Percentiles rank a stretch among this genome's conserved stretches.
Evolutionary conservation across 2,797 vertebrate genomes (phyloP).

Genomic region (Pristis pectinata): DNA sequence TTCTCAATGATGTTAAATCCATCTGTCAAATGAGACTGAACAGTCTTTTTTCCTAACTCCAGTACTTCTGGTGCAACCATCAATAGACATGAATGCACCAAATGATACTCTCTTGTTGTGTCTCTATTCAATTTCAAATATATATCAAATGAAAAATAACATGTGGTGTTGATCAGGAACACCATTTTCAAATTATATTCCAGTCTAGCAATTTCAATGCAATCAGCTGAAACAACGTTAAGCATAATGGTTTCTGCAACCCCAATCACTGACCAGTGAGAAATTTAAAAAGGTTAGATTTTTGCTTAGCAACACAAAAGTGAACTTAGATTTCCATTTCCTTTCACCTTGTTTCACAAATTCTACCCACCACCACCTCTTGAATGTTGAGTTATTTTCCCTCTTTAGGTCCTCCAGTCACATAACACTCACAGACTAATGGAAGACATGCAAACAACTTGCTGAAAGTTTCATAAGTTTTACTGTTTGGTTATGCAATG

Average conservation of each 20-base stretch:
- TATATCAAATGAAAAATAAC: not conserved
- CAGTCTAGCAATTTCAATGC: not conserved
- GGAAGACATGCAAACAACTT: not conserved
- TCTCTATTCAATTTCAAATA: not conserved
- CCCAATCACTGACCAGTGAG: not conserved
- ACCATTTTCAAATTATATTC: not conserved
- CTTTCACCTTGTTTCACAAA: conserved; percentile 15
- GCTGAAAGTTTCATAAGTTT: not conserved
- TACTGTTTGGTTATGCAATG: not conserved
- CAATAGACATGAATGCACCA: too few species aligned
- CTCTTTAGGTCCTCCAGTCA: not conserved
- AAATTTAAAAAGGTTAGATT: not conserved
- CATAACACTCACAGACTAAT: not conserved
- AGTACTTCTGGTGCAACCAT: too few species aligned
- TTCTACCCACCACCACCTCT: not conserved
- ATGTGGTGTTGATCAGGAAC: not conserved
- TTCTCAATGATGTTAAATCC: not conserved
- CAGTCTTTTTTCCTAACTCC: too few species aligned
- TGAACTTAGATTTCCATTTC: not conserved
- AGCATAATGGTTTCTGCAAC: not conserved
- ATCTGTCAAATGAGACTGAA: not conserved
- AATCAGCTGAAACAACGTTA: not conserved
- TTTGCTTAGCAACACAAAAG: not conserved
- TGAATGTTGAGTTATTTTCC: not conserved
- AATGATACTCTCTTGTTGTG: not conserved